phyloP scores from a whole-genome alignment of 2,113 vertebrate species.

The Benitochromis conjunctus region DNA sequence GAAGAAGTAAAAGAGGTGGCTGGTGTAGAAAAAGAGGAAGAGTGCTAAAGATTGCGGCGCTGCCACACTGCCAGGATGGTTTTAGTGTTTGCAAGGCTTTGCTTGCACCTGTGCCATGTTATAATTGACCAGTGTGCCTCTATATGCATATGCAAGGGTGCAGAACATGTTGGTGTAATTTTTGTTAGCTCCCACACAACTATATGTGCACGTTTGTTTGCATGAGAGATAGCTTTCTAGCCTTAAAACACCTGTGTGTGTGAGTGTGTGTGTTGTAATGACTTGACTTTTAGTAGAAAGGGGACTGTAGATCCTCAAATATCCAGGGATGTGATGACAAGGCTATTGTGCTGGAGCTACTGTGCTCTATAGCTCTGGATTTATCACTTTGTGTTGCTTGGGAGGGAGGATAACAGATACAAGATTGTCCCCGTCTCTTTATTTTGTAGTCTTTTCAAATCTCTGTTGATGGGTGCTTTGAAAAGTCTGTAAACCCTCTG shows the following conservation, averaged over 20 bases:
- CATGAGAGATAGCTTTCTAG: background rate
- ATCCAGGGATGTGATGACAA: conserved; percentile 34
- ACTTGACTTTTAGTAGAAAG: background rate
- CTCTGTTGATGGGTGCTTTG: conserved; percentile 45
- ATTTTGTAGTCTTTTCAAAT: conserved; percentile 27
- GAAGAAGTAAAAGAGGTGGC: conserved; percentile 49
- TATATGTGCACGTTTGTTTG: background rate
- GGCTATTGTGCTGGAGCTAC: conserved; percentile 44
- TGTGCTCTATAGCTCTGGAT: conserved; percentile 16
- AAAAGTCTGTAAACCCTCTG: conserved; percentile 25
- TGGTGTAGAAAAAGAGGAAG: conserved; percentile 24
- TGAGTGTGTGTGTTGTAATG: background rate
- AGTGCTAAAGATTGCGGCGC: conserved; percentile 27
- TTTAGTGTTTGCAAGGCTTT: conserved; percentile 10
- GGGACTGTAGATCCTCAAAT: conserved; percentile 19
- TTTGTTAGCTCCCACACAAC: background rate
- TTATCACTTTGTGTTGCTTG: conserved; percentile 15
- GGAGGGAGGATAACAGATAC: background rate
- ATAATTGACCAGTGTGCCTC: conserved; percentile 17
- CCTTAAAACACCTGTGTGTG: background rate
- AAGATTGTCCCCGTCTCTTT: background rate
- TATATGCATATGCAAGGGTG: background rate
- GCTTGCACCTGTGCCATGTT: conserved; percentile 27
- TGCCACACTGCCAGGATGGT: conserved; percentile 17
- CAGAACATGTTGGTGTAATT: background rate